Evolutionary conservation across 2,888 invertebrate genomes (phyloP).

Genomic region (Tenthredo amoena): DNA sequence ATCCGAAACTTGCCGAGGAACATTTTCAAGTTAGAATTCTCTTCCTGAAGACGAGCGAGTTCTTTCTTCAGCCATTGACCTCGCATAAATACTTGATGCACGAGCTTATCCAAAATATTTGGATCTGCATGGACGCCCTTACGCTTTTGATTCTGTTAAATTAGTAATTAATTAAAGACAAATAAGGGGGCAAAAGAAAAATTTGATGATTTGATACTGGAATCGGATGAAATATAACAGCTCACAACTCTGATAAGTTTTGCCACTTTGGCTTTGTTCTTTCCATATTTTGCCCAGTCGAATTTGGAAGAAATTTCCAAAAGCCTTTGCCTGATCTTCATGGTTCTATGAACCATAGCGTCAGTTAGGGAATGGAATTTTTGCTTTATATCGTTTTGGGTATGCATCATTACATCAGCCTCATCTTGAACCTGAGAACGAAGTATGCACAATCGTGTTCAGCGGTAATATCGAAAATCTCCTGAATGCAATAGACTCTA

Average conservation of each 20-base stretch:
- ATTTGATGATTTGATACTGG: background rate
- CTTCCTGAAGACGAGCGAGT: constrained; percentile 60
- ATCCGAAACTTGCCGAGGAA: constrained; percentile 60
- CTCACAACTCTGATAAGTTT: constrained; percentile 57
- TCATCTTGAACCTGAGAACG: constrained; percentile 62
- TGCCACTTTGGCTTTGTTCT: constrained; percentile 57
- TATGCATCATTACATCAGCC: constrained; percentile 63
- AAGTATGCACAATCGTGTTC: background rate
- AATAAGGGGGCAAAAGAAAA: background rate
- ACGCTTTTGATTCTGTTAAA: constrained; percentile 42
- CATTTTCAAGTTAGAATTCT: constrained; percentile 60
- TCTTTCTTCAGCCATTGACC: constrained; percentile 64
- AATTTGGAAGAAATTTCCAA: constrained; percentile 63
- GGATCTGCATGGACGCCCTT: constrained; percentile 44
- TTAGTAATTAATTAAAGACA: background rate
- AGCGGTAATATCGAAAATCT: background rate
- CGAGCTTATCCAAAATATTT: constrained; percentile 57
- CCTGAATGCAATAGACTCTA: background rate
- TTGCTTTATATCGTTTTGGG: constrained; percentile 62
- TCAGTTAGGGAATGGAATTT: constrained; percentile 60
- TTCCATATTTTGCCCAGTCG: constrained; percentile 62
- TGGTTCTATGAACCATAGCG: constrained; percentile 60
- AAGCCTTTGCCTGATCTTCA: constrained; percentile 60
- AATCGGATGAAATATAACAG: constrained; percentile 25
- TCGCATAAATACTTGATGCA: constrained; percentile 62